Evolutionary conservation across 2,888 invertebrate genomes (phyloP).

Genomic region (Xestia ashworthii): DNA sequence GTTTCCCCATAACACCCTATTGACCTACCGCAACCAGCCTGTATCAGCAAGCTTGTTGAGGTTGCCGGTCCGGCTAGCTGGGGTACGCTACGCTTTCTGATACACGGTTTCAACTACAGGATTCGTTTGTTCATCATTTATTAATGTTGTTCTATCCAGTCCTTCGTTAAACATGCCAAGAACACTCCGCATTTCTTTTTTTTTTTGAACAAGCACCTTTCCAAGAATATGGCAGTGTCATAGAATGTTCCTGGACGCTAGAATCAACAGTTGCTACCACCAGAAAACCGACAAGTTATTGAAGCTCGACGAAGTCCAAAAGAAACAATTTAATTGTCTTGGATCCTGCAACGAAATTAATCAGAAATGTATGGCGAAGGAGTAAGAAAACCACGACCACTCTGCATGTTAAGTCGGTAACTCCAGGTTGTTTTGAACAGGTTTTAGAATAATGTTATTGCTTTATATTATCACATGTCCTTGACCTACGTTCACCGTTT

Average conservation of each 20-base stretch:
- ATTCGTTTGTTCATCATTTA: no score
- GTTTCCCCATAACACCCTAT: not conserved
- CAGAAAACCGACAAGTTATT: no score
- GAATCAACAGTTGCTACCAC: no score
- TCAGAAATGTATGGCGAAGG: no score
- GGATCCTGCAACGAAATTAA: no score
- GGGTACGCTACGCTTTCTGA: not conserved
- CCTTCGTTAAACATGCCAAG: not conserved
- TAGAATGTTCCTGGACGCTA: no score
- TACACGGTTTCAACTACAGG: not conserved
- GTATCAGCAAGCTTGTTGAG: not conserved
- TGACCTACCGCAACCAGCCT: not conserved
- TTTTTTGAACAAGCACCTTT: no score
- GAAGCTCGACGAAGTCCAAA: no score
- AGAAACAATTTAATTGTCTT: no score
- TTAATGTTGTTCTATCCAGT: not conserved
- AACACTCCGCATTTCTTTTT: not conserved
- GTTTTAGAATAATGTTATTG: not conserved
- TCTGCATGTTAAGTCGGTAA: not conserved
- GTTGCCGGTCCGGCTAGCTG: not conserved
- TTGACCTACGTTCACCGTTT: not conserved
- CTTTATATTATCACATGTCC: not conserved
- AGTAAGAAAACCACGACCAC: not conserved
- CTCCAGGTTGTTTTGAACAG: not conserved
- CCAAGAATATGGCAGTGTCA: no score